phyloP scores from a whole-genome alignment of 2,797 vertebrate genomes.

The Pelochelys cantorii region DNA sequence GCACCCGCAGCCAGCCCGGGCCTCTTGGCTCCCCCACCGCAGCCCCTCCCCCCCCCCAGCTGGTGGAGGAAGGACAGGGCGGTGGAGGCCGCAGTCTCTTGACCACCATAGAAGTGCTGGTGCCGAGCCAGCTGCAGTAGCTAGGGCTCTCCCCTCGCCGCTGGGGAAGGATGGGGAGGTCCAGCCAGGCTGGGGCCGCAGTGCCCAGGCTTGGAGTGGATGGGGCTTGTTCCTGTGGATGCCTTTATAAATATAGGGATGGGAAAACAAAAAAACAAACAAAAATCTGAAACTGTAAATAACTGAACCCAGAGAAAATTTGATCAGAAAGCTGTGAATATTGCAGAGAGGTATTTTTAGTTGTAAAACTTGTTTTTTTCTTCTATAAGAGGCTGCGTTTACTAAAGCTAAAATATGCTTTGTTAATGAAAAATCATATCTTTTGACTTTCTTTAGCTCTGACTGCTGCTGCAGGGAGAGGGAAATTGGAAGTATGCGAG shows the following conservation, averaged over 20 bases:
- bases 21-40: no score
- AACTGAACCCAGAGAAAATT: background rate
- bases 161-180: no score
- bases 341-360: fast-evolving
- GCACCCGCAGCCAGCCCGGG: no score
- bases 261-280: background rate
- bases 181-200: no score
- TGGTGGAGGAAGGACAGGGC: no score
- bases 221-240: background rate
- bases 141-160: no score
- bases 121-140: no score
- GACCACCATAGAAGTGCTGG: no score
- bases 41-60: no score
- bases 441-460: conserved; percentile 82
- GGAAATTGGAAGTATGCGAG: conserved; percentile 92
- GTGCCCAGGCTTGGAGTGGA: no score
- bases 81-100: no score
- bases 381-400: background rate
- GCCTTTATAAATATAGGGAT: background rate
- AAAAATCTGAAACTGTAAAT: background rate
- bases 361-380: background rate
- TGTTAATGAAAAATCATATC: background rate
- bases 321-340: background rate
- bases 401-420: background rate
- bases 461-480: conserved; percentile 93